phyloP scores from a whole-genome alignment of 1,140 invertebrate species.

The Lerema accius region DNA sequence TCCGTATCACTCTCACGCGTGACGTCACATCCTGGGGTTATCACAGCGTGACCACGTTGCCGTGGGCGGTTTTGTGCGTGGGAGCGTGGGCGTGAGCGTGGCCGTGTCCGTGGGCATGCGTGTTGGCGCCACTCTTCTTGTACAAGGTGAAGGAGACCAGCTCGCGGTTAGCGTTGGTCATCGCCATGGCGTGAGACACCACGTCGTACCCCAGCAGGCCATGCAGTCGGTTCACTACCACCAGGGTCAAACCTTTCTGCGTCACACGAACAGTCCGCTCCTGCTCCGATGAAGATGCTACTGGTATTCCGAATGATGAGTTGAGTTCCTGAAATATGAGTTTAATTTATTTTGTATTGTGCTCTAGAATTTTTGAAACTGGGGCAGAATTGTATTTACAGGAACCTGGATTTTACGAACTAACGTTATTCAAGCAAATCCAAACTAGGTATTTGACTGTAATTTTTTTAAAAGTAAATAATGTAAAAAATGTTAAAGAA shows the following conservation, averaged over 20 bases:
- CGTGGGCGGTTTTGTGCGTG: constrained; percentile 48
- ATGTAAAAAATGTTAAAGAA: too few relatives aligned
- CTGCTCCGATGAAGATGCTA: constrained; percentile 58
- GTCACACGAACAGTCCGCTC: constrained; percentile 69
- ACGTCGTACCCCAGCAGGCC: constrained; percentile 74
- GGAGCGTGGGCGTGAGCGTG: constrained; percentile 42
- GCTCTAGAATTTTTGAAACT: too few relatives aligned
- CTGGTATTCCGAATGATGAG: constrained; percentile 59
- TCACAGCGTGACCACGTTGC: constrained; percentile 66
- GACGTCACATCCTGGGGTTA: neutral
- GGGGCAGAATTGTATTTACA: too few relatives aligned
- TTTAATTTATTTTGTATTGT: neutral
- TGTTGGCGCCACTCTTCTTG: constrained; percentile 61
- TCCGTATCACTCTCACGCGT: neutral
- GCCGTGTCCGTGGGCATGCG: constrained; percentile 48
- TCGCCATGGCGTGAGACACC: constrained; percentile 75
- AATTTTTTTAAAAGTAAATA: too few relatives aligned
- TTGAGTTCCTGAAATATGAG: constrained; percentile 67
- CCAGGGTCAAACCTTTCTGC: constrained; percentile 68
- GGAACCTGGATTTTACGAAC: too few relatives aligned
- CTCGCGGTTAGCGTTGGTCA: constrained; percentile 76
- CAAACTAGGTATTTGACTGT: too few relatives aligned
- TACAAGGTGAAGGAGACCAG: constrained; percentile 77
- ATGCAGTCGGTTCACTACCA: constrained; percentile 72
- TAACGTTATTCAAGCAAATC: too few relatives aligned